Evolutionary conservation across 2,113 vertebrate genomes (phyloP).

Genomic region (Cichladusa arquata): DNA sequence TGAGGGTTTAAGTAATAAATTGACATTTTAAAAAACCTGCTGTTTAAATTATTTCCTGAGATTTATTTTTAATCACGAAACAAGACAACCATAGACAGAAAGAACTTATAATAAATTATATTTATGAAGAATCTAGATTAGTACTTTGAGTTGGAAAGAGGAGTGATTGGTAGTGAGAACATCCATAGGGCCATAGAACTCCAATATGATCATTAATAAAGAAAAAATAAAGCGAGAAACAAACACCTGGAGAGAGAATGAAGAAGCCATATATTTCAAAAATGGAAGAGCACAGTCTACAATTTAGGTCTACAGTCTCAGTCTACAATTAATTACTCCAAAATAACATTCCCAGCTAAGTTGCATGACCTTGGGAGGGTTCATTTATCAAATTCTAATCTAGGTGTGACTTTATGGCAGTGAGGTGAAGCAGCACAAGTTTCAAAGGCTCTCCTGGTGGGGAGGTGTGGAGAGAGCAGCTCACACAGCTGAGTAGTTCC

Average conservation of each 20-base stretch:
- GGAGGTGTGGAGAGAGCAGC: neutral
- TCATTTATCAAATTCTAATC: slow-evolving; percentile 1
- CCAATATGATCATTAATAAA: neutral
- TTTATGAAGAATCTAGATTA: neutral
- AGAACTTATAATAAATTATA: slow-evolving; percentile 12
- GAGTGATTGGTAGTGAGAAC: neutral
- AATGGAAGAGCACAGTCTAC: neutral
- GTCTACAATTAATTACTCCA: neutral
- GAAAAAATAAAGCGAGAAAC: neutral
- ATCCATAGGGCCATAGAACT: neutral
- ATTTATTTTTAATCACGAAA: slow-evolving; percentile 29
- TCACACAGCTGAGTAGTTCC: neutral
- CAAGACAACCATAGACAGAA: neutral
- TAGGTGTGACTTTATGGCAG: neutral
- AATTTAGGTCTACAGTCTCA: neutral
- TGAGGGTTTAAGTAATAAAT: slow-evolving; percentile 23
- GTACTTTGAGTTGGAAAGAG: neutral
- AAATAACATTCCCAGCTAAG: neutral
- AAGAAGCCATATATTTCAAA: neutral
- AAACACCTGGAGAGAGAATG: neutral
- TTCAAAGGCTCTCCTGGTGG: neutral
- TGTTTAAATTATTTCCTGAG: slow-evolving; percentile 21
- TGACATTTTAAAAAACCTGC: neutral
- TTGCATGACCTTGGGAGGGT: neutral
- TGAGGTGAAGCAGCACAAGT: neutral